Evolutionary conservation across 2,113 vertebrate genomes (phyloP).

Genomic region (Zingel zingel): DNA sequence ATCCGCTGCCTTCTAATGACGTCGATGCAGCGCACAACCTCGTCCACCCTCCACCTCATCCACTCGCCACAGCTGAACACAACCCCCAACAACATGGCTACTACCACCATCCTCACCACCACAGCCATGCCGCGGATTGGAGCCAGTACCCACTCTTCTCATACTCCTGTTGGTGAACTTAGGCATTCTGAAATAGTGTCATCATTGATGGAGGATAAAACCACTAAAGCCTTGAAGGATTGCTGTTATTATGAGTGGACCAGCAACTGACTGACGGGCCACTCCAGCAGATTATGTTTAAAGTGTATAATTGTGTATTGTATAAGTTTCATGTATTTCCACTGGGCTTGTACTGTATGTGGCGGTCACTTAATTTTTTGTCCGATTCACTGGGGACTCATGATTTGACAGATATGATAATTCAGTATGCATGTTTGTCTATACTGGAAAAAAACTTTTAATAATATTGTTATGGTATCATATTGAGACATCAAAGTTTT

Average conservation of each 20-base stretch:
- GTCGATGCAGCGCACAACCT: conserved; percentile 2
- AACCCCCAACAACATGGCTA: conserved; percentile 48
- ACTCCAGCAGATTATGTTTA: not conserved
- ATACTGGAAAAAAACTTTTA: not conserved
- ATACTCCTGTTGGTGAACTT: conserved; percentile 88
- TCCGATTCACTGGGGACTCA: not conserved
- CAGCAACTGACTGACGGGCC: not conserved
- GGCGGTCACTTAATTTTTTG: not conserved
- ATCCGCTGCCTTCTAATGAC: conserved; percentile 23
- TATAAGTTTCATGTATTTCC: not conserved
- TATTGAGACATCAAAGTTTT: not conserved
- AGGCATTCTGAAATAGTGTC: not conserved
- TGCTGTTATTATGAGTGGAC: not conserved
- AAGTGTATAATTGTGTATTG: conserved; percentile 35
- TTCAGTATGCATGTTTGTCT: not conserved
- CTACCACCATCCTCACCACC: conserved; percentile 63
- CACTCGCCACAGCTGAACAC: conserved; percentile 21
- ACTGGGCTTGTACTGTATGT: not conserved
- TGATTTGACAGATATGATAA: not conserved
- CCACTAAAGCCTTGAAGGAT: not conserved
- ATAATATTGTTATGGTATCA: not conserved
- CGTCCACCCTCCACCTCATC: conserved; percentile 33
- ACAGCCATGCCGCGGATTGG: conserved; percentile 86
- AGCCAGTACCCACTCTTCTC: conserved; percentile 90
- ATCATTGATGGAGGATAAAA: not conserved